Evolutionary conservation across 2,113 vertebrate genomes (phyloP), one percentile per base, ranked within the genome.

Genomic region (Lophura nycthemera): DNA sequence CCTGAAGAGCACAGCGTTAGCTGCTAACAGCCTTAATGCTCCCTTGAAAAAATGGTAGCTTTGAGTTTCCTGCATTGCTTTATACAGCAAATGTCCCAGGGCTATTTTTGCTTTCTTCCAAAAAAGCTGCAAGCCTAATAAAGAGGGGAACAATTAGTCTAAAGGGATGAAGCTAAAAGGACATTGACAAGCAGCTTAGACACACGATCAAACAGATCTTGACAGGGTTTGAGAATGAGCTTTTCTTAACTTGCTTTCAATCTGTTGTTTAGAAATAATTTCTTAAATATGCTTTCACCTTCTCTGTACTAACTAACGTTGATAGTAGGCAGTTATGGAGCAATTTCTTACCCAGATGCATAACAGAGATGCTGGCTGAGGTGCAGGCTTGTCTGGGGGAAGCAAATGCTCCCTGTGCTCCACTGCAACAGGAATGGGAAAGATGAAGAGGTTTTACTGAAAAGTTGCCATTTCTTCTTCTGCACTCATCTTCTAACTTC

Each of bases 21-120:
- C 76, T 78, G 32, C 83, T 83, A 48, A 91, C 92, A 95, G 70
- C 91, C 92, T 92, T 48, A 93, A 72, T 64, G 69, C 70, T 90
- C 40, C 66, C 73, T 86, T 94, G 83, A 92, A 91, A 93, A 93
- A 95, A 95, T 84, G 83, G 83, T 18, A 76, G 40, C 70, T 94
- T 54, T 75, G 92, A 59, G 76, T 69, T 91, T 78, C 42, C 79
- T 40, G 12, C 76, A 52, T 83, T 3, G 85, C 71, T 64, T 86
- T 84, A 57, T 8, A 70, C 86, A 76, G 69, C 75, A 73, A 36
- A 76, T 76, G 61, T 93, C 86, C 90, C 88, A 65, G 73, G 73
- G 83, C 83, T 88, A 4, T 50, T 72, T 78, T 95, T 95, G 76
- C 88, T 93, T 95, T 75, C 88, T 92, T 91, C 83, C 90, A 79